phyloP scores from a whole-genome alignment of 92 coral and sea anemone species.

The Plumapathes pennacea region DNA sequence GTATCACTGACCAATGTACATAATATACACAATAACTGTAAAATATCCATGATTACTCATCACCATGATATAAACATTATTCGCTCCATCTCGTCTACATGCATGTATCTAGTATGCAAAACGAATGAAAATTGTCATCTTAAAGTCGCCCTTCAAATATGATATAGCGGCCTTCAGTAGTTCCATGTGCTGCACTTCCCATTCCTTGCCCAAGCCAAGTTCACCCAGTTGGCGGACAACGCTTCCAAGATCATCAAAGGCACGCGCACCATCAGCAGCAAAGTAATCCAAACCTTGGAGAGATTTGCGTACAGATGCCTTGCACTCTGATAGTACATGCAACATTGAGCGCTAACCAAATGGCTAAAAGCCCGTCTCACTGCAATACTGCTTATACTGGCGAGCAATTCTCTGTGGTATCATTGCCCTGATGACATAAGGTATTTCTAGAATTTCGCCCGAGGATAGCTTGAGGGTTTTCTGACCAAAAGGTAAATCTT shows the following conservation, averaged over 20 bases:
- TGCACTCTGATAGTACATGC: conserved; percentile 2
- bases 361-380: not conserved
- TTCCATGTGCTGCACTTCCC: conserved; percentile 17
- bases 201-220: conserved; percentile 18
- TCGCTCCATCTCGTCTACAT: no score
- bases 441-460: conserved; percentile 12
- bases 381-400: conserved; percentile 2
- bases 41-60: no score
- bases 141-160: conserved; percentile 13
- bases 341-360: conserved; percentile 3
- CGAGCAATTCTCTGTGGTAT: conserved; percentile 7
- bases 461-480: conserved; percentile 20
- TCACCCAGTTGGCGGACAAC: conserved; percentile 15
- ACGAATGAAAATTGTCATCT: conserved; percentile 3
- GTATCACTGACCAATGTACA: no score
- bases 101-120: no score
- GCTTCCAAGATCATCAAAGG: no score
- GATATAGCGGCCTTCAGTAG: conserved; percentile 6
- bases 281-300: no score
- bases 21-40: no score
- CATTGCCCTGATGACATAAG: conserved; percentile 1
- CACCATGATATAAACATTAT: no score
- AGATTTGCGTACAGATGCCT: not conserved
- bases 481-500: conserved; percentile 26
- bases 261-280: no score